Base-by-base conservation (phyloP, 2,113 vertebrate genomes). In the Lepus europaeus region DNA sequence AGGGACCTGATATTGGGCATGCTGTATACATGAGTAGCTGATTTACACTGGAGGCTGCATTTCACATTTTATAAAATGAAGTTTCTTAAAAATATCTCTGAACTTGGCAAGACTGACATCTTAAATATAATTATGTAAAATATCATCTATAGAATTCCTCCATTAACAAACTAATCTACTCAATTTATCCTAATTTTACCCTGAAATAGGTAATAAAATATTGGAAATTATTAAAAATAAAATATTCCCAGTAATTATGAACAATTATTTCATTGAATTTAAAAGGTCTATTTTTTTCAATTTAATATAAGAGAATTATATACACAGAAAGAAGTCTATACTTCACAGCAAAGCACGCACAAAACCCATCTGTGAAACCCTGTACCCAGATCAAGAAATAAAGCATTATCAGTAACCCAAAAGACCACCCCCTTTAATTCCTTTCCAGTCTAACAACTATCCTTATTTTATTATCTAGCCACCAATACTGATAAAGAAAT, bases 101-200 rank as follows among this genome's bases (percentile, higher is more conserved):
- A 95, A 89, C 27, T 74, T 72, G 81, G 74, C 84, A 96, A 86
- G 66, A 80, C 79, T 33, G n/a, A 33, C 11, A 78, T 12, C 84
- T 82, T 69, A 89, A 78, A 78, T 69, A 31, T 36, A 88, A 92
- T 84, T 88, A 88, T 73, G 25, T 87, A 72, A 85, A 85, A 80
- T 11, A 29, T 36, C 73, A 87, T 93, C 73, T 80, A 56, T 61
- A 70, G 59, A 80, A 20, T 59, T 72, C 51, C 53, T 90, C 27
- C 56, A 63, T 49, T 79, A 80, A 89, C 2, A 59, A 27, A 27
- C 23, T 68, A 74, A 25, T 33, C 8, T 1, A 61, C 59, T 74
- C 6, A 29, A 66, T 45, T 45, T 80, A n/a, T 70, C n/a, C 27
- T 90, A 74, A 78, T 78, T 74, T 87, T 63, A 45, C 1, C n/a